Evolutionary conservation across 2,113 vertebrate genomes (phyloP).

Genomic region (Centrocercus urophasianus): DNA sequence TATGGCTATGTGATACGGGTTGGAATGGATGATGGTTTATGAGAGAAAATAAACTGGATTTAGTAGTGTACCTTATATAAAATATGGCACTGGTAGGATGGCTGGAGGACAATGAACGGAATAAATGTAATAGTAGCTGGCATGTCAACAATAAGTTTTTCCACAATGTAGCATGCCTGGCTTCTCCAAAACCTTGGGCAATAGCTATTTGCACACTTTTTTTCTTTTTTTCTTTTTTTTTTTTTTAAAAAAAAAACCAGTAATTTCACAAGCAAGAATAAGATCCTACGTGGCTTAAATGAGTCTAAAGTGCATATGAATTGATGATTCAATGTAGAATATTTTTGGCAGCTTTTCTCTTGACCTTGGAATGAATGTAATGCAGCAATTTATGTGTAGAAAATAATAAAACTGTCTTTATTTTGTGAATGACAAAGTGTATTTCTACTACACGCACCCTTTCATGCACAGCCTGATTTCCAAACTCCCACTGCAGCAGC

Average conservation of each 20-base stretch:
- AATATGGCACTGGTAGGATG: not conserved
- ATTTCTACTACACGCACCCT: not conserved
- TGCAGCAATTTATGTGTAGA: not conserved
- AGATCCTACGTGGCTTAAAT: not conserved
- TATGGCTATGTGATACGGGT: not conserved
- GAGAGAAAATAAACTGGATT: not conserved
- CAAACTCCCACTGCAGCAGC: fast-evolving
- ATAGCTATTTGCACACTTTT: not conserved
- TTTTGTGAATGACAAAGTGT: not conserved
- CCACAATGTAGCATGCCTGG: not conserved
- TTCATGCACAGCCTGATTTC: not conserved
- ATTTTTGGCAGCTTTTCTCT: not conserved
- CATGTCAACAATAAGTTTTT: not conserved
- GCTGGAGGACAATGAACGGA: not conserved
- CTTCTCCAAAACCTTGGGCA: not conserved
- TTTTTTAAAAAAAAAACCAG: not conserved
- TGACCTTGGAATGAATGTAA: not conserved
- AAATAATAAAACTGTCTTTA: not conserved
- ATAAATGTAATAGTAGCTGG: not conserved
- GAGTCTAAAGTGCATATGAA: not conserved
- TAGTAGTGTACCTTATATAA: not conserved
- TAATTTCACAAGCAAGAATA: not conserved
- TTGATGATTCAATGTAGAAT: not conserved
- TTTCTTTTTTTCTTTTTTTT: not conserved
- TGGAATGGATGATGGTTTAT: not conserved